Evolutionary conservation across 2,113 vertebrate species (phyloP).

Genomic region (Xiphophorus maculatus): DNA sequence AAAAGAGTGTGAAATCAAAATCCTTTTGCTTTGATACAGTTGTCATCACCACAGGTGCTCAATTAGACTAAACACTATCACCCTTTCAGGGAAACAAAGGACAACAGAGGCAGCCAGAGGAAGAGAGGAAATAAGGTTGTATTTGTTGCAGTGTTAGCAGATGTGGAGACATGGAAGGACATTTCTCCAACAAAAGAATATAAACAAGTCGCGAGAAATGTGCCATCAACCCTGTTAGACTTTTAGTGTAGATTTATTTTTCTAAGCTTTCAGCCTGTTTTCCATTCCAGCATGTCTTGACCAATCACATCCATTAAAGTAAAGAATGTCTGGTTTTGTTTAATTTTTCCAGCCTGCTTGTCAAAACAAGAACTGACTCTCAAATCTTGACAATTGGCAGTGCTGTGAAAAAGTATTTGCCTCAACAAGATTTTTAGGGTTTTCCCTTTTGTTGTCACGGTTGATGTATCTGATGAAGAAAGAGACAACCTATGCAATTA

Average conservation of each 20-base stretch:
- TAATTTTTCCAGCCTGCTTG: constrained; percentile 65
- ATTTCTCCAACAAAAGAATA: constrained; percentile 16
- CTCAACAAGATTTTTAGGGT: background rate
- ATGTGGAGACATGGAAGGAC: constrained; percentile 69
- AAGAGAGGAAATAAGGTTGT: background rate
- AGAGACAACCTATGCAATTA: no score
- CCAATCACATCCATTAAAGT: constrained; percentile 62
- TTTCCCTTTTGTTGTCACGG: background rate
- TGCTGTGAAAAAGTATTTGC: background rate
- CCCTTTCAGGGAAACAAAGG: constrained; percentile 7
- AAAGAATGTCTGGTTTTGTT: constrained; percentile 51
- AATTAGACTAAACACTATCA: constrained; percentile 63
- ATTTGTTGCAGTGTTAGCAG: constrained; percentile 72
- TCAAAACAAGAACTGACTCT: constrained; percentile 38
- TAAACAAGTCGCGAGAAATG: constrained; percentile 13
- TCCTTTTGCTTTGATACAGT: constrained; percentile 52
- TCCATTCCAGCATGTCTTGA: constrained; percentile 19
- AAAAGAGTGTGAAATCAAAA: constrained; percentile 39
- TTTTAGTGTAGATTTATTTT: constrained; percentile 3
- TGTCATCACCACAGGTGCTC: constrained; percentile 56
- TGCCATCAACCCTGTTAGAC: constrained; percentile 30
- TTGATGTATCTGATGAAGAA: no score
- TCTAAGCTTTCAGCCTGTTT: background rate
- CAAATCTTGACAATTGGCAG: background rate
- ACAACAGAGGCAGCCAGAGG: constrained; percentile 11